Evolutionary conservation across 2,888 invertebrate genomes (phyloP), one percentile per base, ranked within the genome.

Genomic region (Therioaphis trifolii): DNA sequence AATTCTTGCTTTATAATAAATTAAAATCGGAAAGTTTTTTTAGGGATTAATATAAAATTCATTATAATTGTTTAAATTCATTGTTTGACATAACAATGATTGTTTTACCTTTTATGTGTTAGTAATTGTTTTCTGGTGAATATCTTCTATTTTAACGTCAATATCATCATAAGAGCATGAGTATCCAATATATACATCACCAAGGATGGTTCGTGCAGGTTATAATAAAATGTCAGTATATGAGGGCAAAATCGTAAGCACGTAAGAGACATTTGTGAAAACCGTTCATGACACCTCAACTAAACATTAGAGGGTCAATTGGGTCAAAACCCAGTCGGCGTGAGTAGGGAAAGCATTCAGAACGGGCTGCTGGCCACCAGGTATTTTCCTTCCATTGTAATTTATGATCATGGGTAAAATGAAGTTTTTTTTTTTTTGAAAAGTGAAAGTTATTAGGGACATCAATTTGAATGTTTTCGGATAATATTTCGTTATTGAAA

Each of bases 301-400:
- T 40, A 24, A 69, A 79, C 78, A n/a, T 66, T 78, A 61, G 49
- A 0, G 66, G 78, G 78, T 79, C 66, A 63, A 52, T 79, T 52
- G 66, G 78, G 68, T 61, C 61, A 61, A 75, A 75, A 43, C 61
- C 75, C 43, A n/a, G 18, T 61, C 61, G 75, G 18, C 9, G 24
- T 0, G 43, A 43, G 7, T 12, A 43, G 40, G n/a, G 27, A 75
- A 61, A 75, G 35, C 40, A 74, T 75, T 46, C 18, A 3, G 18
- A 21, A 15, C n/a, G 61, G 18, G 43, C 35, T 55, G 29, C 15
- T 21, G 15, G 21, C 55, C 35, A 58, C 74, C 72, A 74, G 74
- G 74, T 74, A 43, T 75, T 75, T 75, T 61, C 58, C 24, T 9
- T 58, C n/a, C 15, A 58, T 61, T 40, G n/a, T 75, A 75, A 75